Base-by-base conservation (phyloP, 2,888 invertebrate species). In the Melieria omissa region DNA sequence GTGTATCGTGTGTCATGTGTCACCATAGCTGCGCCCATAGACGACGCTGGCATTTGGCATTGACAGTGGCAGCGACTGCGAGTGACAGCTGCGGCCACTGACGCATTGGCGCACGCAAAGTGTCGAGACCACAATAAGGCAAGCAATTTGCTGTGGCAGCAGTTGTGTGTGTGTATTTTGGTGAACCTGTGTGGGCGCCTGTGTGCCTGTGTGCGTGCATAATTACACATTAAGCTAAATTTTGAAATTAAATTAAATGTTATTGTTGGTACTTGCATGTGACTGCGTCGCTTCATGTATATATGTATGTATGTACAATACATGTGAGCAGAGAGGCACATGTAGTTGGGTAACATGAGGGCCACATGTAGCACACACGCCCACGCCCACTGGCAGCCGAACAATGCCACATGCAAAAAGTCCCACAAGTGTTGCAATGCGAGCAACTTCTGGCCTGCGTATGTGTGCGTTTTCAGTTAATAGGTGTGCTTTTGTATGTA, bases 151-250 rank as follows among this genome's bases (percentile, higher is more conserved):
- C n/a, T n/a, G n/a, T n/a, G 29, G 29, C 29, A 29, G 29, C 29
- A 29, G 29, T 10, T 6, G 12, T 42, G n/a, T 12, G 42, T 10
- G 8, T 42, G 42, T 29, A 29, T 60, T 60, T 60, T 60, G 44
- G 9, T 60, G 60, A 44, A 6, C 5, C n/a, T 60, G 29, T 42
- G 60, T 12, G 60, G 60, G 7, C 12, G 62, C 62, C 9, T 47
- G 62, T 47, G 16, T 49, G n/a, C 7, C 6, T 14, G 1, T 12
- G n/a, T 41, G 12, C 49, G 63, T 49, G 4, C 49, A 10, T 47
- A 63, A 63, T 63, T 63, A 47, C 47, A 47, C 41, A 63, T 63
- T 63, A 16, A 63, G 6, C 12, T 14, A 47, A 8, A 16, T 62
- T 10, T 47, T 62, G 46, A 46, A 47, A 62, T 62, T n/a, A 47